A percentile compares a stretch with the other conserved stretches of the same genome.
Evolutionary conservation across 2,888 invertebrate genomes (phyloP).

Genomic region (Leucophenga maculata): DNA sequence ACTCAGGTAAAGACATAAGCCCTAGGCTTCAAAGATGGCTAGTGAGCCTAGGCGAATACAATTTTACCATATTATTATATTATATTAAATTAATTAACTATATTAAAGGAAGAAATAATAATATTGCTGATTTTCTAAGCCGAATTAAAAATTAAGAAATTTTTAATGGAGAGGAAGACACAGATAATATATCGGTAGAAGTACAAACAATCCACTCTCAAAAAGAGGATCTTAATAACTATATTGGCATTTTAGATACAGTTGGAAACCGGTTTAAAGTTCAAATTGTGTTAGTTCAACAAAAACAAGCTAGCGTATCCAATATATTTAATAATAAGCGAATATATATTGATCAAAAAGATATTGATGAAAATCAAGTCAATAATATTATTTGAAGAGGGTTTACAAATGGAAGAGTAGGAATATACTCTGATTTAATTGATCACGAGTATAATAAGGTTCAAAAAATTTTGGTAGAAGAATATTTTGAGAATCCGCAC

Average conservation of each 20-base stretch:
- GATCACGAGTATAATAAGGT: no score
- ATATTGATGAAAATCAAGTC: no score
- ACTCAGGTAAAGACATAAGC: slow-evolving; percentile 33
- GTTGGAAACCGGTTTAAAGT: neutral
- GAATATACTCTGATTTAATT: no score
- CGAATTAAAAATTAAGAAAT: slow-evolving; percentile 26
- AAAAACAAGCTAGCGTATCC: neutral
- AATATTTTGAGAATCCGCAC: no score
- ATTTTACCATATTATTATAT: slow-evolving; percentile 35
- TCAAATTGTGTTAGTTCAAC: neutral
- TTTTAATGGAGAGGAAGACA: neutral
- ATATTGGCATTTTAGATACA: neutral
- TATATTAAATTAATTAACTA: no score
- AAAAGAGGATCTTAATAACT: neutral
- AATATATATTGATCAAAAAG: neutral
- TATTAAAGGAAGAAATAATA: no score
- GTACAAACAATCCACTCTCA: neutral
- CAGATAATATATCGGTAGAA: neutral
- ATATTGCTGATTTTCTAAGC: slow-evolving; percentile 42
- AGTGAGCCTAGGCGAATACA: slow-evolving; percentile 22
- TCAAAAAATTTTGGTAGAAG: no score
- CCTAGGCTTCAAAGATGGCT: slow-evolving; percentile 27
- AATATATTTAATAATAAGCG: neutral
- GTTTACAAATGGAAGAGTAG: no score
- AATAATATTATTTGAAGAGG: no score